phyloP scores from a whole-genome alignment of 2,888 invertebrate species.

The Leptarthrus brevirostris region DNA sequence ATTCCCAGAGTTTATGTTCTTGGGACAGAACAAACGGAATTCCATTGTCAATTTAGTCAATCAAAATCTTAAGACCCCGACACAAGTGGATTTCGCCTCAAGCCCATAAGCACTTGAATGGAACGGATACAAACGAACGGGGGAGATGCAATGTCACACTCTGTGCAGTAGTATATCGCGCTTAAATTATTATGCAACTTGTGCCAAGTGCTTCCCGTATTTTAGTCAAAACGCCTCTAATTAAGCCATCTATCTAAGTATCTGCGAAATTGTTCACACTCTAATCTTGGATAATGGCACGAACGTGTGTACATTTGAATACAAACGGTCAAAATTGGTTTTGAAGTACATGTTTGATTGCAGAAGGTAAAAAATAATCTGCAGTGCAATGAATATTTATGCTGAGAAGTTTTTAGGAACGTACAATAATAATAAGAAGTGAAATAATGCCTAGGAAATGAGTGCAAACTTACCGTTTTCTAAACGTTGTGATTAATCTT shows the following conservation, averaged over 20 bases:
- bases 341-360: conserved; percentile 4
- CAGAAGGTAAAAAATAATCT: neutral
- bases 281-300: conserved; percentile 25
- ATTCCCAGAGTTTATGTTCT: neutral
- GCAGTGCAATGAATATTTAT: neutral
- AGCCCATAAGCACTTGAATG: conserved; percentile 11
- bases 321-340: conserved; percentile 26
- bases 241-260: conserved; percentile 26
- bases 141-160: neutral
- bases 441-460: neutral
- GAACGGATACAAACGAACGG: conserved; percentile 4
- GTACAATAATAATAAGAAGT: neutral
- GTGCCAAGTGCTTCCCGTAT: conserved; percentile 24
- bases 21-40: neutral
- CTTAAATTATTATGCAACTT: conserved; percentile 21
- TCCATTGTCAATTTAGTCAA: conserved; percentile 39
- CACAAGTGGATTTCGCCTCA: neutral
- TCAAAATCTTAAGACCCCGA: neutral
- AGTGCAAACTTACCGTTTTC: neutral
- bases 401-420: neutral
- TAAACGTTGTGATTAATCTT: neutral
- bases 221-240: conserved; percentile 33
- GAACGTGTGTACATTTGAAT: conserved; percentile 38
- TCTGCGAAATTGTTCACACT: conserved; percentile 12
- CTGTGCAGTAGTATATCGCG: neutral